These are phyloP conservation scores for Pluvianellus socialis DNA, from an alignment of 2,113 vertebrate genomes.

Conservation along the genomic window DNA sequence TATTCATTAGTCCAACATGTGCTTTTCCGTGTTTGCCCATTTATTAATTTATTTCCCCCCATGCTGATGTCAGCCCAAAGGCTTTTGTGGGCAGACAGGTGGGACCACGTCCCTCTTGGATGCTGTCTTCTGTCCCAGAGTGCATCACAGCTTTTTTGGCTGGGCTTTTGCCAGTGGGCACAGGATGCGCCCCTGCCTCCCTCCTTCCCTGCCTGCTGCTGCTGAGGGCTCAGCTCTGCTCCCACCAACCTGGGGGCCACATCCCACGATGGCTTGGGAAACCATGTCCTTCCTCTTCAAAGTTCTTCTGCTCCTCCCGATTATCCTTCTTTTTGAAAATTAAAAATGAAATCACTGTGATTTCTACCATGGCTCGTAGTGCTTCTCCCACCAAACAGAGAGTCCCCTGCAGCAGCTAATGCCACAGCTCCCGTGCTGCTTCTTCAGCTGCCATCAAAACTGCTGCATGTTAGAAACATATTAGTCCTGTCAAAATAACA, in stretches of 20 bases:
- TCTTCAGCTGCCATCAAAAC: not conserved
- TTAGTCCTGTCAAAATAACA: conserved; percentile 23
- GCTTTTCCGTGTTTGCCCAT: not conserved
- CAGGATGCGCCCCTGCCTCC: not conserved
- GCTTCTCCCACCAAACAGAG: not conserved
- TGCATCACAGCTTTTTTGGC: not conserved
- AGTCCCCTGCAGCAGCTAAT: not conserved
- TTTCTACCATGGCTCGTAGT: not conserved
- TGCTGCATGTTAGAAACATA: not conserved
- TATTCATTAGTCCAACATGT: not conserved
- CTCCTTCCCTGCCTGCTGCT: not conserved
- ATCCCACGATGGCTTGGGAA: not conserved
- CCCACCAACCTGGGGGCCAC: no score
- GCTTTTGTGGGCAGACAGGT: not conserved
- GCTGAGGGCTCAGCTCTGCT: no score
- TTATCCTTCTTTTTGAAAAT: not conserved
- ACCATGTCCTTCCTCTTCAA: not conserved
- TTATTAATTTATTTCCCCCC: not conserved
- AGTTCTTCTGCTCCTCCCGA: not conserved
- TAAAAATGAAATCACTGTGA: not conserved
- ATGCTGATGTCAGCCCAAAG: not conserved
- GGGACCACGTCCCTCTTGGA: not conserved
- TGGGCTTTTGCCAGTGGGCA: not conserved
- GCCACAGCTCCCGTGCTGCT: not conserved
- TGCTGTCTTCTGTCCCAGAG: not conserved